Evolutionary conservation across 2,797 vertebrate species (phyloP).

Genomic region (Fundulus diaphanus): DNA sequence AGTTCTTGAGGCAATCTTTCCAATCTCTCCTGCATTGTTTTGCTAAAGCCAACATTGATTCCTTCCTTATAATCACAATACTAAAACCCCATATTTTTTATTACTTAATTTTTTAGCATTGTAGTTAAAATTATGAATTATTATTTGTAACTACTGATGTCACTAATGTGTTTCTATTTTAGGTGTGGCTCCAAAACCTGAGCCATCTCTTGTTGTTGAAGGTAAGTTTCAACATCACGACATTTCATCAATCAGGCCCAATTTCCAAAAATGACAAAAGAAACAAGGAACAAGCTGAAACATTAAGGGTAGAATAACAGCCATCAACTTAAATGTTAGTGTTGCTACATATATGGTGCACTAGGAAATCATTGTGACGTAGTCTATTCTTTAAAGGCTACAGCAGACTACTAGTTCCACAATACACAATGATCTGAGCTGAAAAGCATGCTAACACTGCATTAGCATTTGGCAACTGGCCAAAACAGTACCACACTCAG

Average conservation of each 20-base stretch:
- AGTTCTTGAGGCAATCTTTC: too few species aligned
- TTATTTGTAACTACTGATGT: background rate
- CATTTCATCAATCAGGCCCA: background rate
- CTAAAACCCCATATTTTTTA: background rate
- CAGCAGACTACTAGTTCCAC: background rate
- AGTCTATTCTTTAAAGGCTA: background rate
- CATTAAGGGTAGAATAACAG: background rate
- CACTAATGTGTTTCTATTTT: constrained; percentile 1
- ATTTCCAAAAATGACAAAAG: background rate
- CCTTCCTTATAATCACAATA: background rate
- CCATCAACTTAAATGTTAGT: background rate
- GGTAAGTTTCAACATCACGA: constrained; percentile 40
- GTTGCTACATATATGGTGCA: background rate
- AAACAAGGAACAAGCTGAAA: background rate
- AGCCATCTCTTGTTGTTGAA: constrained; percentile 33
- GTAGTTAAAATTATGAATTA: too few species aligned
- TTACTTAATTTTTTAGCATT: background rate
- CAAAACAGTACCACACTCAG: too few species aligned
- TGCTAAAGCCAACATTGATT: background rate
- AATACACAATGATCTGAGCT: too few species aligned
- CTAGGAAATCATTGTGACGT: background rate
- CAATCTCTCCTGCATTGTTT: background rate
- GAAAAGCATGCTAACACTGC: too few species aligned
- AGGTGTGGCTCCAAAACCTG: constrained; percentile 72
- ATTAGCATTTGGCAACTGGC: too few species aligned